Conservation (phyloP, 23 tunicate genomes). For the Halocynthia aurantium region DNA sequence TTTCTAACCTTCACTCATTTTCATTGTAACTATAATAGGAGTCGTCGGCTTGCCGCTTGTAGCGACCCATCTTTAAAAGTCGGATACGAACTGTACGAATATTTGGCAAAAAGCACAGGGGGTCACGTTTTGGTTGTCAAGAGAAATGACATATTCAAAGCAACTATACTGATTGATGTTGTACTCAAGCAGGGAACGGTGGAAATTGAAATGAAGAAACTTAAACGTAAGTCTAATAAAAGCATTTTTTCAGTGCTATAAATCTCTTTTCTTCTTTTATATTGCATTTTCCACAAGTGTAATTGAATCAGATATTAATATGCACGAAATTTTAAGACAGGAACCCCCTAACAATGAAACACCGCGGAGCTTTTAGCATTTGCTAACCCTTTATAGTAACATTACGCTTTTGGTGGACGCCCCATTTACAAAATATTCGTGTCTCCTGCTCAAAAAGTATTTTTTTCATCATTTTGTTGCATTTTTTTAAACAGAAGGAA, state of each 20-base stretch:
- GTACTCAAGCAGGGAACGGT: conserved; percentile 45
- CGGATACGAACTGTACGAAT: conserved; percentile 35
- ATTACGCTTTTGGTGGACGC: no score
- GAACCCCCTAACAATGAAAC: no score
- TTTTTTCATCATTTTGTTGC: not conserved
- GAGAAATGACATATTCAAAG: conserved; percentile 29
- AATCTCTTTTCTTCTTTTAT: no score
- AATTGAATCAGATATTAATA: no score
- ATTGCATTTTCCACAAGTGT: no score
- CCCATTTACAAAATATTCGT: no score
- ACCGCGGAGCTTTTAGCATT: no score
- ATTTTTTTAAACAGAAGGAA: not conserved
- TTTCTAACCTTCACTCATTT: not conserved
- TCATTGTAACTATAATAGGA: not conserved
- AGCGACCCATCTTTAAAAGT: conserved; percentile 21
- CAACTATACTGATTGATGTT: conserved; percentile 35
- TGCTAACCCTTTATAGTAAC: no score
- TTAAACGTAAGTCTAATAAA: conserved; percentile 22
- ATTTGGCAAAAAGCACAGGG: conserved; percentile 49
- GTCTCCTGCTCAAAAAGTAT: no score
- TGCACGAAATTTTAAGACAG: no score
- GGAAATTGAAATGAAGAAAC: conserved; percentile 11
- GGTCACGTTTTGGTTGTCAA: conserved; percentile 29
- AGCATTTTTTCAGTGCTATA: no score
- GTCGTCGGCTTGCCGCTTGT: conserved; percentile 17